Evolutionary conservation across 2,888 invertebrate species (phyloP).

Genomic region (Notodromas monacha): DNA sequence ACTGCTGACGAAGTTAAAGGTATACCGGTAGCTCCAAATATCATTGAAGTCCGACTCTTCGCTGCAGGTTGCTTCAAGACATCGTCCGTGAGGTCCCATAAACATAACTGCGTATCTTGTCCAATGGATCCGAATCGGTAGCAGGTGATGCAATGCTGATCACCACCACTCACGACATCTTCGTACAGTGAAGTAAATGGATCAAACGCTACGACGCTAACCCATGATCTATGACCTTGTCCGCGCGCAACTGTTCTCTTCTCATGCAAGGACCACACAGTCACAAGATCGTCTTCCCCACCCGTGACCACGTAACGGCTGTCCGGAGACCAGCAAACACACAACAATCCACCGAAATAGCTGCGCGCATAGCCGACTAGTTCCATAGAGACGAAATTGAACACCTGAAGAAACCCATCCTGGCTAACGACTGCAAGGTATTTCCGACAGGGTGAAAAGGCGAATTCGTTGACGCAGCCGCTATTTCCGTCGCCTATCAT

Average conservation of each 20-base stretch:
- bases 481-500: slow-evolving; percentile 47
- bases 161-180: slow-evolving; percentile 13
- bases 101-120: slow-evolving; percentile 83
- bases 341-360: slow-evolving; percentile 87
- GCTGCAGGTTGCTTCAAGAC: slow-evolving; percentile 35
- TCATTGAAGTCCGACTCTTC: slow-evolving; percentile 14
- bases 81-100: slow-evolving; percentile 96
- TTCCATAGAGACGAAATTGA: slow-evolving; percentile 92
- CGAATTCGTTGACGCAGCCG: slow-evolving; percentile 67
- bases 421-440: slow-evolving; percentile 78
- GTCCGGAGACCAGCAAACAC: slow-evolving; percentile 94
- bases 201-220: slow-evolving; percentile 80
- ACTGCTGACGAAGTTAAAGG: background rate
- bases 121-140: slow-evolving; percentile 75
- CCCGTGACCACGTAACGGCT: slow-evolving; percentile 78
- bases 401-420: slow-evolving; percentile 74
- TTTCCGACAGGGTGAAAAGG: slow-evolving; percentile 73
- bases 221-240: slow-evolving; percentile 92
- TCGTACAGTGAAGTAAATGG: slow-evolving; percentile 42
- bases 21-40: too few relatives aligned
- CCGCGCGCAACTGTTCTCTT: slow-evolving; percentile 81
- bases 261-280: slow-evolving; percentile 78
- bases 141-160: slow-evolving; percentile 20
- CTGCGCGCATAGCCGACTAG: slow-evolving; percentile 66
- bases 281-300: slow-evolving; percentile 92